Evolutionary conservation across 2,113 vertebrate species (phyloP), one percentile per base, ranked within the genome.

Genomic region (Hyla sarda): DNA sequence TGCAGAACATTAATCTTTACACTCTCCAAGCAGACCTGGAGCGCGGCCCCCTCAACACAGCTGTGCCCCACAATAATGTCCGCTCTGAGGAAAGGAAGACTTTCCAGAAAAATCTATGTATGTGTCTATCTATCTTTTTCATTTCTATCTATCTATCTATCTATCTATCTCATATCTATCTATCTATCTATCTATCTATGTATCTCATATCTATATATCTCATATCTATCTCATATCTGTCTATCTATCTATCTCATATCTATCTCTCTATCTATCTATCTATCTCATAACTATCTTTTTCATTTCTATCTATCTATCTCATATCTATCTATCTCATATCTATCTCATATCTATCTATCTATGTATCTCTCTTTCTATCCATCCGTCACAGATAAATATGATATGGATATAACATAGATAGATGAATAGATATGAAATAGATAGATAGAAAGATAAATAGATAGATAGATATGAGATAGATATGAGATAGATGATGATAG

Each of bases 1-100:
- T 47, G 50, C 65, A 32, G 71, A 32, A 47, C 76, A 86, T 86
- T 86, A 80, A 86, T 86, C 84, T 81, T 73, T 76, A 21, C 65
- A 12, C 65, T 48, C 34, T 47, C 25, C 56, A 78, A 30, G 14
- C 83, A 37, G 37, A 47, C 34, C 58, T 69, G 28, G 30, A 37
- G 30, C 23, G 9, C n/a, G 0, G 74, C 9, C 32, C 7, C 47
- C 30, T 14, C 34, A 13, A 10, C 45, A 69, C 74, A 85, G 74
- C 73, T 85, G 74, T 71, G 45, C 19, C 11, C n/a, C 17, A 1
- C 8, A 37, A 28, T 17, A 78, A 54, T 54, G 25, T 56, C 25
- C 30, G 17, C 0, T 12, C 2, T 11, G 19, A 3, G 2, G 2
- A 32, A 2, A 19, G 54, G 41, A 10, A 28, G 65, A 65, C 23